Evolutionary conservation across 2,113 vertebrate species (phyloP).

Genomic region (Vidua chalybeata): DNA sequence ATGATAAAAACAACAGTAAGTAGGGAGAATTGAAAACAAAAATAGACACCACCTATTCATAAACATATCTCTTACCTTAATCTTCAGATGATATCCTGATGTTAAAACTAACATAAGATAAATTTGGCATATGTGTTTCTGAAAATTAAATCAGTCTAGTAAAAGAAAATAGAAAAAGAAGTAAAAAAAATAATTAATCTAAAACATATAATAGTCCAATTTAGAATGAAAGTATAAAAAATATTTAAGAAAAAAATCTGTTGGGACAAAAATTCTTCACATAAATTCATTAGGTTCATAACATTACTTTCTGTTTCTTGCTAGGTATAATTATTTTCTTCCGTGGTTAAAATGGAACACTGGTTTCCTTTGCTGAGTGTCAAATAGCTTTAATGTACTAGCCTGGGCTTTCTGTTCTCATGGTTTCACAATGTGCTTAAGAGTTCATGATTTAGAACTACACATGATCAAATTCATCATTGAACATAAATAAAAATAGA

Average conservation of each 20-base stretch:
- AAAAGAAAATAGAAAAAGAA: conserved; percentile 17
- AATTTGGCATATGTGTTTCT: conserved; percentile 8
- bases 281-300: not conserved
- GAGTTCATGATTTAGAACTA: conserved; percentile 24
- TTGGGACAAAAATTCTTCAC: not conserved
- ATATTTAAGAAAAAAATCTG: not conserved
- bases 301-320: not conserved
- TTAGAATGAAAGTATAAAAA: not conserved
- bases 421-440: not conserved
- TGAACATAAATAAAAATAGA: conserved; percentile 25
- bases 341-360: not conserved
- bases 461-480: not conserved
- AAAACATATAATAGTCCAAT: not conserved
- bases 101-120: conserved; percentile 24
- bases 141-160: conserved; percentile 19
- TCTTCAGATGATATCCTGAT: conserved; percentile 42
- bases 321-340: not conserved
- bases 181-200: not conserved
- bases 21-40: conserved; percentile 61
- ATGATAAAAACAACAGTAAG: conserved; percentile 42
- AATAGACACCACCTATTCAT: conserved; percentile 45
- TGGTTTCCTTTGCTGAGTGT: not conserved
- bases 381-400: not conserved
- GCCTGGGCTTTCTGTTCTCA: not conserved
- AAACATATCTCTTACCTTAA: conserved; percentile 50